These are phyloP conservation scores for Eretmochelys imbricata DNA, from an alignment of 2,113 vertebrate species.

Conservation along the genomic window DNA sequence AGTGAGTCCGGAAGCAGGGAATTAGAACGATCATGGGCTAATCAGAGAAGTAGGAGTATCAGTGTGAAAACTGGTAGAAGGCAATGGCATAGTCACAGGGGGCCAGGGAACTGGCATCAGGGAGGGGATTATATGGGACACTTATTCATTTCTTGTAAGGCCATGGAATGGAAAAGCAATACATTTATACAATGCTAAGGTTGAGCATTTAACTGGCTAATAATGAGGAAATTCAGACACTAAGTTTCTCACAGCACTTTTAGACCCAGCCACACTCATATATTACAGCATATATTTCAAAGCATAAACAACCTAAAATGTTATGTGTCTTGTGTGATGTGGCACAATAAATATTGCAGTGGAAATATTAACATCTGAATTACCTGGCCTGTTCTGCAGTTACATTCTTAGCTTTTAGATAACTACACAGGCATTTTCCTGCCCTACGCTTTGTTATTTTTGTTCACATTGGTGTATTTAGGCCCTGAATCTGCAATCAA, in stretches of 20 bases:
- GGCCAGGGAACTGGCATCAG: not conserved
- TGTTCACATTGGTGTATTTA: not conserved
- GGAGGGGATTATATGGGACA: not conserved
- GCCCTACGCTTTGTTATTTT: not conserved
- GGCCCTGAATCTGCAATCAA: not conserved
- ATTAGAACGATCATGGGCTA: not conserved
- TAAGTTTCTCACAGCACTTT: not conserved
- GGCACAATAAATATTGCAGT: not conserved
- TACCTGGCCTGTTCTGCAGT: not conserved
- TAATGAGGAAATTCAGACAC: not conserved
- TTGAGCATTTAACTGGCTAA: not conserved
- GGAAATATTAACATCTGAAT: not conserved
- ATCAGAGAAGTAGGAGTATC: not conserved
- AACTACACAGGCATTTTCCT: not conserved
- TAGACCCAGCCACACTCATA: not conserved
- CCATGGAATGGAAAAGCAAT: not conserved
- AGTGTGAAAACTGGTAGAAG: not conserved
- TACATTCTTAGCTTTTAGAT: not conserved
- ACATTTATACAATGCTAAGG: not conserved
- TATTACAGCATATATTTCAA: not conserved
- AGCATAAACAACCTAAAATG: not conserved
- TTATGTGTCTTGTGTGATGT: not conserved
- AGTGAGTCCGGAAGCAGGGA: not conserved
- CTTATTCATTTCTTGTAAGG: not conserved
- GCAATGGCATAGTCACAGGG: not conserved